phyloP scores from a whole-genome alignment of 2,113 vertebrate species.

The Sceloporus undulatus region DNA sequence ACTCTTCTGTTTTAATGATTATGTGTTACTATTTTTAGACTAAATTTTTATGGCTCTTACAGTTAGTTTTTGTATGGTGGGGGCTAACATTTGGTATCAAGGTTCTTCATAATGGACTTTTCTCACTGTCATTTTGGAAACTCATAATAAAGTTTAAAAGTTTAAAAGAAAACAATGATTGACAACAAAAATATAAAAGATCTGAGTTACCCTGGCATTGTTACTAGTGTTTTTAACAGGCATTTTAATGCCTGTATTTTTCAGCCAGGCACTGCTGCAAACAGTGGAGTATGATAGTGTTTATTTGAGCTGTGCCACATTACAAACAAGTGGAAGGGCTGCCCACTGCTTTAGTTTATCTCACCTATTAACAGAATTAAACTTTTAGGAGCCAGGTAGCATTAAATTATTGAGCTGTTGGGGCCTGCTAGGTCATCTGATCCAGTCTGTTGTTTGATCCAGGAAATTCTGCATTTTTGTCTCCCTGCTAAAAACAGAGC shows the following conservation, averaged over 20 bases:
- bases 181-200: background rate
- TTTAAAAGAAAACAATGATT: too few species aligned
- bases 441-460: background rate
- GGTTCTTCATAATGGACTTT: background rate
- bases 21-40: background rate
- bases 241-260: background rate
- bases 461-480: background rate
- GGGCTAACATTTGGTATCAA: background rate
- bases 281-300: background rate
- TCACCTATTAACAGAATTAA: background rate
- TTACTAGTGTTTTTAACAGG: background rate
- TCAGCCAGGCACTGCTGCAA: background rate
- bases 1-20: background rate
- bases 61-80: background rate
- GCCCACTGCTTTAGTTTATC: background rate
- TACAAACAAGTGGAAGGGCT: background rate
- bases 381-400: background rate
- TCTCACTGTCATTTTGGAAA: background rate
- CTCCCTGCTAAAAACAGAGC: slow-evolving; percentile 14
- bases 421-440: background rate
- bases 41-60: background rate
- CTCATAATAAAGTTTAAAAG: background rate
- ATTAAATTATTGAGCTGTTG: background rate
- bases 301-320: background rate
- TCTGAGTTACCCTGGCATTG: background rate